phyloP scores from a whole-genome alignment of 2,888 invertebrate genomes.

The Troglohyphantes excavatus region DNA sequence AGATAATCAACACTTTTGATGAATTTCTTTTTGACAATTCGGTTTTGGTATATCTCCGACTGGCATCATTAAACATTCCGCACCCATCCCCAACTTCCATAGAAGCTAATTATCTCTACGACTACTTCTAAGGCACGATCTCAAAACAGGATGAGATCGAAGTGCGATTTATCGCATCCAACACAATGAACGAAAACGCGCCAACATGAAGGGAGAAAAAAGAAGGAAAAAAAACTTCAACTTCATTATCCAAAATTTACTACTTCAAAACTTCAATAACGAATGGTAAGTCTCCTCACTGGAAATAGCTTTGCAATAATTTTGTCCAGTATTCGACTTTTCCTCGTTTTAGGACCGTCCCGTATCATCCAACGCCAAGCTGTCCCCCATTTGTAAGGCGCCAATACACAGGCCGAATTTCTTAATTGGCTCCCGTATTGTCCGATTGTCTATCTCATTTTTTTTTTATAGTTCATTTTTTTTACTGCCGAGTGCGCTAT shows the following conservation, averaged over 20 bases:
- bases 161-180: constrained; percentile 55
- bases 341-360: constrained; percentile 34
- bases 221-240: constrained; percentile 17
- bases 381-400: neutral
- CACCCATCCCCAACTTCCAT: neutral
- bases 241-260: constrained; percentile 68
- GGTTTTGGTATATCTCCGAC: neutral
- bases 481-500: constrained; percentile 71
- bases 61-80: constrained; percentile 2
- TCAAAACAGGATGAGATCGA: constrained; percentile 60
- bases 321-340: neutral
- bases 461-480: constrained; percentile 49
- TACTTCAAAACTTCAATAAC: constrained; percentile 33
- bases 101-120: constrained; percentile 6
- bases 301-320: constrained; percentile 60
- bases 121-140: constrained; percentile 21
- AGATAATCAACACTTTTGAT: neutral
- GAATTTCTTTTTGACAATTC: neutral
- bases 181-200: constrained; percentile 58
- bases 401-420: constrained; percentile 30
- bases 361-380: constrained; percentile 63
- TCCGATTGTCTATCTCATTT: constrained; percentile 56
- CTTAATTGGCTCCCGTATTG: constrained; percentile 72
- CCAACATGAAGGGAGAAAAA: constrained; percentile 21
- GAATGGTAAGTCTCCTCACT: constrained; percentile 58